Base-by-base conservation (phyloP, 92 coral and sea anemone genomes). In the Desmophyllum pertusum region DNA sequence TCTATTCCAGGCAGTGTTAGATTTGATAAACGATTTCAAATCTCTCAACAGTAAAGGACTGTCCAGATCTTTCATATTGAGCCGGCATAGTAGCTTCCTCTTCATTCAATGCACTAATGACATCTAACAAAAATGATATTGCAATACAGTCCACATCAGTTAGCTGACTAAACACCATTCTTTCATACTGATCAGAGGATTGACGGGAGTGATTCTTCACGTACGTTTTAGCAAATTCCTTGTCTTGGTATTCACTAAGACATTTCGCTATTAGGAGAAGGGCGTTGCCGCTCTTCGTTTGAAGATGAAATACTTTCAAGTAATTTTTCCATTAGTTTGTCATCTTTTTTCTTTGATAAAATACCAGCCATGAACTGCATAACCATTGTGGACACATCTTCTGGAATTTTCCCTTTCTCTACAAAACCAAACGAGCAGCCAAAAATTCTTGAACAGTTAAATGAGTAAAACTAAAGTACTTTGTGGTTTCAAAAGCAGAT, bases 331-430 rank as follows among this genome's bases (percentile, higher is more conserved):
- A 84, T 43, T 25, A 72, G 36, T 31, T 62, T 74, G 18, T 69
- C 79, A 14, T 79, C 76, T 27, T 79, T 70, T 43, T 65, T 66
- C 37, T 46, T 64, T 8, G 86, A 73, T 40, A 80, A 14, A 59
- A 84, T 69, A 14, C 92, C 92, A 10, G 89, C 89, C 82, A 89
- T 89, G 39, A 89, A 84, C 67, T 73, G 86, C 57, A 80, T 29
- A 5, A 89, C 89, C 80, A 53, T 27, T 40, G 72, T 64, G 5
- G 84, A 87, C 76, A 66, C 39, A 42, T 37, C 31, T 19, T 39
- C 41, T 43, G 91, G 85, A 57, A 78, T 65, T 55, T 29, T 41
- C 25, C 41, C 31, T n/a, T 5, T 78, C 72, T 64, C 75, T 29
- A 78, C 81, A 38, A 89, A 84, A n/a, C n/a, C 62, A 68, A 72